Conservation (phyloP, 2,888 invertebrate genomes). For the Micoletzkya japonica region DNA sequence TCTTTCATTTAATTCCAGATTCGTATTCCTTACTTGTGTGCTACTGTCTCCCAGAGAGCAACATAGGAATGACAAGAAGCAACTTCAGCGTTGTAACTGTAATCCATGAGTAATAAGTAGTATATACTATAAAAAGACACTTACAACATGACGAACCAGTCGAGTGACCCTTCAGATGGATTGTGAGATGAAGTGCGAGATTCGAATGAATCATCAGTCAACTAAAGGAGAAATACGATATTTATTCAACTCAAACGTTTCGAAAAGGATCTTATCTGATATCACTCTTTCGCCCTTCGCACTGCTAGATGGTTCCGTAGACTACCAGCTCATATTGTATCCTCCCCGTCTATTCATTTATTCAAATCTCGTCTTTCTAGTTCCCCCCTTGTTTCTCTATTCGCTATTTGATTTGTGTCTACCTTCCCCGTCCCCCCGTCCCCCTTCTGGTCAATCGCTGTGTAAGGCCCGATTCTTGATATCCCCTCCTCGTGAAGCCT, state of each 20-base stretch:
- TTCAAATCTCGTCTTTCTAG: too few relatives aligned
- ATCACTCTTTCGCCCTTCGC: too few relatives aligned
- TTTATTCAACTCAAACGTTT: not conserved
- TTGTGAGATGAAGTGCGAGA: constrained; percentile 53
- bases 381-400: too few relatives aligned
- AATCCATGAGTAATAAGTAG: not conserved
- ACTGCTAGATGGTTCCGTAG: too few relatives aligned
- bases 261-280: not conserved
- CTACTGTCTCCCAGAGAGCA: constrained; percentile 63
- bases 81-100: constrained; percentile 61
- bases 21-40: constrained; percentile 55
- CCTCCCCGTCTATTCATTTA: too few relatives aligned
- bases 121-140: constrained; percentile 31
- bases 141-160: constrained; percentile 64
- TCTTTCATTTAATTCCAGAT: not conserved
- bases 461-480: too few relatives aligned
- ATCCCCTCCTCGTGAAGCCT: too few relatives aligned
- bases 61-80: constrained; percentile 60
- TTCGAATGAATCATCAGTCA: constrained; percentile 63
- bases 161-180: constrained; percentile 61
- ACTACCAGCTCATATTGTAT: too few relatives aligned
- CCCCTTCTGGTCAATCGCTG: too few relatives aligned
- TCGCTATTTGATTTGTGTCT: too few relatives aligned
- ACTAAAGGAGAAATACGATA: constrained; percentile 29
- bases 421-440: too few relatives aligned